Base-by-base conservation (phyloP, 2,888 invertebrate genomes). In the Hyposoter dolosus region DNA sequence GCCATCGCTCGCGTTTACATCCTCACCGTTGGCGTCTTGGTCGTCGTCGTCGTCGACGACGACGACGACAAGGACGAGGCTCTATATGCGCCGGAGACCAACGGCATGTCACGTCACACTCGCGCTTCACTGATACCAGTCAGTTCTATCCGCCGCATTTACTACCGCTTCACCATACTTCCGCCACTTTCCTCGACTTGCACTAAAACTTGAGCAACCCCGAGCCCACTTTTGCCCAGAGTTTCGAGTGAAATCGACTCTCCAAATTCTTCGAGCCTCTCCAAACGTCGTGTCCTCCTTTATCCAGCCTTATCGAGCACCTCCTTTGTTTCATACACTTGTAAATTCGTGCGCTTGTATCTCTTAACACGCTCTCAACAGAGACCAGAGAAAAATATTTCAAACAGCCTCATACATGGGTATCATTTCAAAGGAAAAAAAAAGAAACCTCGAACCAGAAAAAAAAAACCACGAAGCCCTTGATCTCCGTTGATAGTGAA, bases 231-330 rank as follows among this genome's bases (percentile, higher is more conserved):
- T 19, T 28, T 45, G 15, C 32, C 17, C 47, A 72, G 28, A 78
- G 53, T 83, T 78, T 45, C 68, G 68, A 9, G 56, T 78, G 50
- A 78, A 83, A 83, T 83, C 78, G 78, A 83, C 78, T 83, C 83
- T 68, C 83, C 74, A 78, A 83, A 83, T 83, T 83, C 83, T 83
- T 83, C 83, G 78, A 83, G 83, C 60, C 45, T 35, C 43, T 47
- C 47, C 19, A 60, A 23, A 17, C 53, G 17, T 50, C 50, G 40
- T 0, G 50, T 66, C 53, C 19, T 66, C 19, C 77, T 72, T 82
- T 68, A 69, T 63, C 50, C 75, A 15, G n/a, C 69, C 65, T 65
- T 69, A 47, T 82, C 69, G 65, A 35, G 12, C 69, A 28, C 5
- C 47, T 28, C 65, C 71, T 40, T 69, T 69, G 66, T 79, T 56